These are phyloP conservation scores for Myotis pilosus DNA, from an alignment of 2,797 vertebrate genomes.

Conservation along the genomic window DNA sequence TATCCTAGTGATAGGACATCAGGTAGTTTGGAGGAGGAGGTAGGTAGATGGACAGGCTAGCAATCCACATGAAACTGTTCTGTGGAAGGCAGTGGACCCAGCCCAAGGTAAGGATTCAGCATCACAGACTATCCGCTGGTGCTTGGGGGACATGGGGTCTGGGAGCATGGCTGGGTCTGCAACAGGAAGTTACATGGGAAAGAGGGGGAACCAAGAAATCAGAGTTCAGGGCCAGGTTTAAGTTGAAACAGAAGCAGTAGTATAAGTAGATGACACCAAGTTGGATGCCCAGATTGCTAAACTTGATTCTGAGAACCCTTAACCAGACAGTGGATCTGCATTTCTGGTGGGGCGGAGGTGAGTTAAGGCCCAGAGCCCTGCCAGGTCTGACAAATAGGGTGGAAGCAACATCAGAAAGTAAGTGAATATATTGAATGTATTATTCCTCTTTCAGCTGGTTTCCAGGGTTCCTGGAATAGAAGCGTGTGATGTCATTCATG, in stretches of 20 bases:
- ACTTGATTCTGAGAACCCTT: conserved; percentile 15
- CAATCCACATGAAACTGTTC: neutral
- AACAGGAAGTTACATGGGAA: neutral
- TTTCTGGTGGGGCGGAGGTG: neutral
- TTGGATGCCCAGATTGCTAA: neutral
- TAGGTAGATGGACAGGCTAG: neutral
- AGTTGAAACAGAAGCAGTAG: neutral
- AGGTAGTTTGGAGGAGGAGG: neutral
- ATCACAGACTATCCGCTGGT: neutral
- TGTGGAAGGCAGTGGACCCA: neutral
- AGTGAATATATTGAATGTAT: neutral
- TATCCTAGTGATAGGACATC: neutral
- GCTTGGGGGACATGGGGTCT: neutral
- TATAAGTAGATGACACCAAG: neutral
- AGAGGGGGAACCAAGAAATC: neutral
- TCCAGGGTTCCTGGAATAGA: neutral
- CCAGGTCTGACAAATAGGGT: neutral
- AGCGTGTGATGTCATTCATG: neutral
- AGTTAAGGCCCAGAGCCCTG: conserved; percentile 33
- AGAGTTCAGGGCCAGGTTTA: neutral
- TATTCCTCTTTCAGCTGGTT: neutral
- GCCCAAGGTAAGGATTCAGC: neutral
- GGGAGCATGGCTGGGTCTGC: neutral
- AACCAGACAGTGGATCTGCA: neutral
- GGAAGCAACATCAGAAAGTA: neutral